These are phyloP conservation scores for Corydoras sp. DNA, from an alignment of 2,113 vertebrate species.

Conservation along the genomic window DNA sequence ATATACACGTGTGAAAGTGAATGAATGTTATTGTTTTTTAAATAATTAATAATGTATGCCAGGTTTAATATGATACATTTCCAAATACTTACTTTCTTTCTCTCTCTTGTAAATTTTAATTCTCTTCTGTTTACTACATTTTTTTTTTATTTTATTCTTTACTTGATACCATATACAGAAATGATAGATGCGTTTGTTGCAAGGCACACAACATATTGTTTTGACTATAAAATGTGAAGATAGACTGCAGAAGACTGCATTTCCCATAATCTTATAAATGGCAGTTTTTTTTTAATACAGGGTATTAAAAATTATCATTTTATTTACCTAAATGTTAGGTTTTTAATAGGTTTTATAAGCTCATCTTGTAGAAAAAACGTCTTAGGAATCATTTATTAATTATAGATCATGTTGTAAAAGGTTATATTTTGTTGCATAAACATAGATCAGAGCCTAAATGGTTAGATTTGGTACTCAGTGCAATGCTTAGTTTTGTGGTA, in stretches of 20 bases:
- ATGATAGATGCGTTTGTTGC: slow-evolving; percentile 8
- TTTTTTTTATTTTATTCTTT: slow-evolving; percentile 37
- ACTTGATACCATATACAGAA: slow-evolving; percentile 19
- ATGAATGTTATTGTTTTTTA: slow-evolving; percentile 65
- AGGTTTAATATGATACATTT: slow-evolving; percentile 55
- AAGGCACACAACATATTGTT: neutral
- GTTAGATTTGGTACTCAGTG: neutral
- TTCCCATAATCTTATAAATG: no score
- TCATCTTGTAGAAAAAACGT: no score
- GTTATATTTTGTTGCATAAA: neutral
- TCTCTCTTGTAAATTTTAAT: slow-evolving; percentile 19
- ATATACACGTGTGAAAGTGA: slow-evolving; percentile 62
- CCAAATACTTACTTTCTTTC: slow-evolving; percentile 18
- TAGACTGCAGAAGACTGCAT: no score
- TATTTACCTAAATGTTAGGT: no score
- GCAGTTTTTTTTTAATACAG: no score
- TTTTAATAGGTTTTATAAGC: no score
- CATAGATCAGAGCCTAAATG: neutral
- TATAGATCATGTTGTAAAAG: neutral
- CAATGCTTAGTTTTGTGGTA: no score
- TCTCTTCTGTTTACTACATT: slow-evolving; percentile 28
- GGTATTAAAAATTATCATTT: no score
- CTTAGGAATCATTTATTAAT: neutral
- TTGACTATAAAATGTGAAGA: no score
- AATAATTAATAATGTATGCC: slow-evolving; percentile 58